Base-by-base conservation (phyloP, 2,797 vertebrate species). In the Propithecus deckenii region DNA sequence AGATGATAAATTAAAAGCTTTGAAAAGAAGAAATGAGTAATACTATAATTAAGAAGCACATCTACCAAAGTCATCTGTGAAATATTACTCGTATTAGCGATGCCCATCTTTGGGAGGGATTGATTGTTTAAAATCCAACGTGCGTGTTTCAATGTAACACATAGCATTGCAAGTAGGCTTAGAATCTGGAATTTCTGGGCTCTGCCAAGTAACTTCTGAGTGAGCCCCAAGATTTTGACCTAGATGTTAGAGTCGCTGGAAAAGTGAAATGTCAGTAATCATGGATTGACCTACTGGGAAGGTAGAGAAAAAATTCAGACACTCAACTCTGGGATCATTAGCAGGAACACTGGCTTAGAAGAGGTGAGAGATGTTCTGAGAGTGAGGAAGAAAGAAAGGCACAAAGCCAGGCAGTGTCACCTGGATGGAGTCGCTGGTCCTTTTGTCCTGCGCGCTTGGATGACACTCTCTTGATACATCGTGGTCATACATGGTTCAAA, bases 1-100 rank as follows among this genome's bases (percentile, higher is more conserved):
- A 97, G 93, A 97, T 96, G 90, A 98, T 74, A 98, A 98, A 96
- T 65, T 87, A 96, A 98, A 90, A 63, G 93, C 52, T 89, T 80
- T 86, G 86, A 86, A 91, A 85, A 80, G 61, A 94, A 97, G 92
- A 92, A 97, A 95, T 1, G 55, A 96, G 95, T 97, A 95, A 98
- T 92, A 74, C 15, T 75, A 6, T 67, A 81, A 91, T 96, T 97
- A 98, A 97, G 94, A 96, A 97, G 94, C 55, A n/a, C 38, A 55
- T 94, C 55, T 57, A 91, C 38, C 71, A 32, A 81, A 84, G 57
- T 74, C 61, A 9, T 84, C 48, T 86, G 59, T 89, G 5, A 20
- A 90, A 89, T 97, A 95, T 95, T 94, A 95, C 75, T 96, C 71
- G 50, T 30, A 84, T 84, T 46, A 85, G 50, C 11, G 13, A 55